These are phyloP conservation scores for Papilio gigon DNA, from an alignment of 2,888 invertebrate species.

Conservation along the genomic window DNA sequence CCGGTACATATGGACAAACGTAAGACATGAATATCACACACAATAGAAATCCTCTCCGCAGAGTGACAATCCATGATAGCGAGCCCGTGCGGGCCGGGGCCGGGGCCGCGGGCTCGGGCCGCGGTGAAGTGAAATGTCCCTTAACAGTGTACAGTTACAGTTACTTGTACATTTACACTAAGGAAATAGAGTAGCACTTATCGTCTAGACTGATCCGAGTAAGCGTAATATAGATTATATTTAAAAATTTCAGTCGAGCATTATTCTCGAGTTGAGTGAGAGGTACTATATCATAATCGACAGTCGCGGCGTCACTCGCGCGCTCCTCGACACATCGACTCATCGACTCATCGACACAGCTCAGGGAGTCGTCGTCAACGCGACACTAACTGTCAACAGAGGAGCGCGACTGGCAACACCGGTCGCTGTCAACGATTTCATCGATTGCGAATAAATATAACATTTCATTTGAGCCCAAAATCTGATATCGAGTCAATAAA, in stretches of 20 bases:
- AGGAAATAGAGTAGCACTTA: constrained; percentile 81
- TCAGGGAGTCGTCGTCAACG: constrained; percentile 21
- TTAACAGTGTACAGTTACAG: constrained; percentile 57
- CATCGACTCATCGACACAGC: constrained; percentile 12
- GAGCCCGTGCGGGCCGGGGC: too few species aligned
- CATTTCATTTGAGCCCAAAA: constrained; percentile 17
- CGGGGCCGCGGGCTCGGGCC: too few species aligned
- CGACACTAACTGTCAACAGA: constrained; percentile 28
- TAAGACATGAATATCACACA: constrained; percentile 81
- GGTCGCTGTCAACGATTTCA: constrained; percentile 18
- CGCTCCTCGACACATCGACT: too few species aligned
- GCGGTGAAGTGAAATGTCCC: constrained; percentile 53
- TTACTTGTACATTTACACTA: constrained; percentile 76
- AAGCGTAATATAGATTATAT: constrained; percentile 80
- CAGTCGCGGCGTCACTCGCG: constrained; percentile 57
- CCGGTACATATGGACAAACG: constrained; percentile 62
- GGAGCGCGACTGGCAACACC: constrained; percentile 44
- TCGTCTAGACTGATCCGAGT: constrained; percentile 80
- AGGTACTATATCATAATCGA: constrained; percentile 61
- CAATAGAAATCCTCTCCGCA: constrained; percentile 71
- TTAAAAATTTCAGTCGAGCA: constrained; percentile 77
- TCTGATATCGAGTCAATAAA: background rate
- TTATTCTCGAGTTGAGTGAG: constrained; percentile 75
- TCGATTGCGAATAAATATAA: constrained; percentile 9
- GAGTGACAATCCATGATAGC: constrained; percentile 30